These are phyloP conservation scores for Tridacna crocea DNA, from an alignment of 2,888 invertebrate species.

Conservation along the genomic window DNA sequence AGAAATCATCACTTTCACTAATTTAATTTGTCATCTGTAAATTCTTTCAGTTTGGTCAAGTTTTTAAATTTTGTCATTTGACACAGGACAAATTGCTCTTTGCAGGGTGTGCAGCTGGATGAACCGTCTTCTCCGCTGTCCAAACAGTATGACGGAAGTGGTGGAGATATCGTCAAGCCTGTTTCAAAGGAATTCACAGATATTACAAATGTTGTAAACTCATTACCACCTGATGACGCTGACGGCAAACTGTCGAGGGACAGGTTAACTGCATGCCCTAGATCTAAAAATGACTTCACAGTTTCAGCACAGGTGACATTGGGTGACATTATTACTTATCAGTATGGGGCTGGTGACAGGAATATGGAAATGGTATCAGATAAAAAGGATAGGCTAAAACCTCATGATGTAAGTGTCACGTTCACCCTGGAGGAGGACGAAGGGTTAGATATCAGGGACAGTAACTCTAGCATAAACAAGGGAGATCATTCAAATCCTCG, in stretches of 20 bases:
- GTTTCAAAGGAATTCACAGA: neutral
- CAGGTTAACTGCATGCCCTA: neutral
- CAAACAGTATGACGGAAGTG: slow-evolving; percentile 10
- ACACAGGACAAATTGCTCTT: neutral
- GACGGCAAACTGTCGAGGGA: neutral
- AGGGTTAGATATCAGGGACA: slow-evolving; percentile 52
- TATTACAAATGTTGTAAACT: neutral
- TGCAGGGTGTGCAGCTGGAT: slow-evolving; percentile 58
- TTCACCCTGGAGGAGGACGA: slow-evolving; percentile 54
- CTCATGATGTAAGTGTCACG: slow-evolving; percentile 28
- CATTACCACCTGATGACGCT: neutral
- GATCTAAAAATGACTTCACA: neutral
- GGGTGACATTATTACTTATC: neutral
- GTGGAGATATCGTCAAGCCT: neutral
- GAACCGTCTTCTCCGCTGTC: slow-evolving; percentile 49
- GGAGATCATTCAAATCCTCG: slow-evolving; percentile 25
- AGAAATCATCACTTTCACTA: too few species aligned
- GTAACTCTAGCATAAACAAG: slow-evolving; percentile 33
- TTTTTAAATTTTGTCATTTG: too few species aligned
- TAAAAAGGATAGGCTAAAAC: neutral
- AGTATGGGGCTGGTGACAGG: neutral
- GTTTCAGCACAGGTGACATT: neutral
- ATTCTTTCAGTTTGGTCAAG: too few species aligned
- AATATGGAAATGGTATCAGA: neutral
- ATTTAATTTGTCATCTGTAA: too few species aligned